phyloP scores from a whole-genome alignment of 2,113 vertebrate species.

The Alectura lathami region DNA sequence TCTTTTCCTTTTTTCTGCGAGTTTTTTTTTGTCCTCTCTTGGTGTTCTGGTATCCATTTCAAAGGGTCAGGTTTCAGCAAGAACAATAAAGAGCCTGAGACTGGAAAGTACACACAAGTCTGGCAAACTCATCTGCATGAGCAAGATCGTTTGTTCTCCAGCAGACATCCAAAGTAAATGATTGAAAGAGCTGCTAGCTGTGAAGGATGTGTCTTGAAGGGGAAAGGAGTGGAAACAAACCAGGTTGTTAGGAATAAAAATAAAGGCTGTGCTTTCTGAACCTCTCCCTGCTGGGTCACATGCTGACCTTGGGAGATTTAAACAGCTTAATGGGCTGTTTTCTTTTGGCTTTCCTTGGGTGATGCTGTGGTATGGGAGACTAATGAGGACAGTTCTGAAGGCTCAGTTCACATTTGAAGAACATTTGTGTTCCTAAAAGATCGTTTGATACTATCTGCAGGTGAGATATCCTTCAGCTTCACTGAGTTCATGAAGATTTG shows the following conservation, averaged over 20 bases:
- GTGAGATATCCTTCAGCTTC: background rate
- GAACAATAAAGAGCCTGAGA: slow-evolving; percentile 88
- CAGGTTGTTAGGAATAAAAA: slow-evolving; percentile 77
- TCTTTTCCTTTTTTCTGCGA: background rate
- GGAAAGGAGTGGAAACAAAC: slow-evolving; percentile 76
- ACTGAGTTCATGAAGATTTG: background rate
- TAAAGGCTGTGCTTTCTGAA: slow-evolving; percentile 76
- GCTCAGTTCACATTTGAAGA: slow-evolving; percentile 12
- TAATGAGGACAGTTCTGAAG: slow-evolving; percentile 8
- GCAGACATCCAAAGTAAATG: slow-evolving; percentile 79
- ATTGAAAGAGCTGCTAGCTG: slow-evolving; percentile 77
- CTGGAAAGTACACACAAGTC: slow-evolving; percentile 86
- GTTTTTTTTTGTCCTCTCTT: slow-evolving; percentile 59
- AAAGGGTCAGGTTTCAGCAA: slow-evolving; percentile 89
- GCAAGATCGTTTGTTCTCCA: slow-evolving; percentile 79
- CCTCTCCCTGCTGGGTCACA: slow-evolving; percentile 77
- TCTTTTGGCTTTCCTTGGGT: slow-evolving; percentile 61
- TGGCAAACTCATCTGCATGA: slow-evolving; percentile 88
- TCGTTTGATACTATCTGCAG: background rate
- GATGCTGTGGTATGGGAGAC: slow-evolving; percentile 35
- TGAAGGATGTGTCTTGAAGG: slow-evolving; percentile 77
- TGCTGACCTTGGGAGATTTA: slow-evolving; percentile 72
- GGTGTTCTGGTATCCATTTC: slow-evolving; percentile 84
- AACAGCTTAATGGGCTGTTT: slow-evolving; percentile 65
- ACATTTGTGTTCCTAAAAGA: background rate